Evolutionary conservation across 2,888 invertebrate genomes (phyloP).

Genomic region (Cyaniris semiargus): DNA sequence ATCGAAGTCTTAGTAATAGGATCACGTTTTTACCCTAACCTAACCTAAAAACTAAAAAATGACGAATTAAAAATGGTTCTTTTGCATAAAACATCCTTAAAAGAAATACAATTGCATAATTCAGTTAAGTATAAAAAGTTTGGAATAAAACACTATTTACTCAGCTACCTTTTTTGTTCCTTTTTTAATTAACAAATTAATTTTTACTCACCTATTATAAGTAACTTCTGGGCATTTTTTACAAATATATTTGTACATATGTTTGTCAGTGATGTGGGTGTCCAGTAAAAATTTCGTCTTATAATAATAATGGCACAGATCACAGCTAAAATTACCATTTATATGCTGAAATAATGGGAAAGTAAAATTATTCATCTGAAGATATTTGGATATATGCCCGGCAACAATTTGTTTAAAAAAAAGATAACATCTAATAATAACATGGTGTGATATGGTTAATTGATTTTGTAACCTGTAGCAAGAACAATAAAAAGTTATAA

Average conservation of each 20-base stretch:
- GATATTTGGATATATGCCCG: background rate
- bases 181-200: background rate
- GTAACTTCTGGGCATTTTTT: conserved; percentile 68
- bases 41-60: too few species aligned
- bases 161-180: background rate
- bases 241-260: conserved; percentile 73
- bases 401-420: too few species aligned
- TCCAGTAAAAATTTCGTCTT: conserved; percentile 67
- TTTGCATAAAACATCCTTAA: too few species aligned
- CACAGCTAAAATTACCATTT: conserved; percentile 61
- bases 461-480: background rate
- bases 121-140: background rate
- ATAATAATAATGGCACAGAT: conserved; percentile 63
- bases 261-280: conserved; percentile 68
- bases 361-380: background rate
- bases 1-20: too few species aligned
- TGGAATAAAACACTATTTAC: background rate
- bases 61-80: too few species aligned
- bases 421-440: too few species aligned
- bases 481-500: background rate
- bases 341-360: conserved; percentile 55
- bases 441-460: background rate
- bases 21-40: too few species aligned
- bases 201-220: conserved; percentile 61
- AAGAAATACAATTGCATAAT: background rate